phyloP scores from a whole-genome alignment of 2,113 vertebrate species.

The Phocoena sinus region DNA sequence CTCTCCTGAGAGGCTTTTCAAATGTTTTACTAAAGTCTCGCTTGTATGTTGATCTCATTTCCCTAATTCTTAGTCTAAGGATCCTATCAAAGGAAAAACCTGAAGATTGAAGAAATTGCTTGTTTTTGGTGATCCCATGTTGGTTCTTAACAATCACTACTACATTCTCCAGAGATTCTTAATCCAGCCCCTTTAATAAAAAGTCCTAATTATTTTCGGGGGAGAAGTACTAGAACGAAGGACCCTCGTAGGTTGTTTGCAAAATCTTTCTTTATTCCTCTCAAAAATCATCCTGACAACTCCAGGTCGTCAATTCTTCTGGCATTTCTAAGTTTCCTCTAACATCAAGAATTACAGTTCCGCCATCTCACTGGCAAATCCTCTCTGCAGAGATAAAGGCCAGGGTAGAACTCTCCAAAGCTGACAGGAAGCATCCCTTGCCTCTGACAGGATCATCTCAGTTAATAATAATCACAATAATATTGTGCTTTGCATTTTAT shows the following conservation, averaged over 20 bases:
- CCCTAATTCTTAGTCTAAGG: neutral
- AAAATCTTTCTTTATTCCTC: neutral
- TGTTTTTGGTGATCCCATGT: neutral
- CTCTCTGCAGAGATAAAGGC: neutral
- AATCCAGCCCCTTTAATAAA: neutral
- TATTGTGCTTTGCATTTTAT: conserved; percentile 55
- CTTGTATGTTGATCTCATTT: neutral
- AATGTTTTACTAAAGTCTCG: neutral
- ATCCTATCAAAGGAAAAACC: neutral
- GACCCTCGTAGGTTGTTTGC: neutral
- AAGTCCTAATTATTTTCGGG: neutral
- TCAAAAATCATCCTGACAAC: neutral
- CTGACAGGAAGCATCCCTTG: neutral
- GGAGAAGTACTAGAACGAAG: neutral
- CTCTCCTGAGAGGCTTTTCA: neutral
- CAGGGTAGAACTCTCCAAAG: neutral
- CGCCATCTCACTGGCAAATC: neutral
- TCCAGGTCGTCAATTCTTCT: neutral
- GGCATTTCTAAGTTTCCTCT: neutral
- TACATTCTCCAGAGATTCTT: neutral
- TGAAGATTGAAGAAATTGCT: neutral
- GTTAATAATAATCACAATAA: conserved; percentile 62
- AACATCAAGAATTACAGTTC: neutral
- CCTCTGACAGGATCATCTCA: conserved; percentile 28
- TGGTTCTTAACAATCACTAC: neutral